Conservation (phyloP, 1,140 invertebrate genomes). For the Hirudo medicinalis region DNA sequence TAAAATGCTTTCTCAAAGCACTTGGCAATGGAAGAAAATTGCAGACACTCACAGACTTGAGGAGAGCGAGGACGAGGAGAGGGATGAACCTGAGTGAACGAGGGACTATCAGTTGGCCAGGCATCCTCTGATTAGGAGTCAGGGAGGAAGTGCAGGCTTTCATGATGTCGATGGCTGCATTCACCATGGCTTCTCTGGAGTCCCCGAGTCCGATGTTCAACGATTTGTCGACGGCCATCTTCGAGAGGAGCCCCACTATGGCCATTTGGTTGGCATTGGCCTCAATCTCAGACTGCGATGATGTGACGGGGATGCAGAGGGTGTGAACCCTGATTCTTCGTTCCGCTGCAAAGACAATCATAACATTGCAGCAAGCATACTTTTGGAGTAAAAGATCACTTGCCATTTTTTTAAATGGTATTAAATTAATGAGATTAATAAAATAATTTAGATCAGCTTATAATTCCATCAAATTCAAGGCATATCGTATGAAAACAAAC, state of each 20-base stretch:
- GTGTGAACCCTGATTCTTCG: constrained; percentile 93
- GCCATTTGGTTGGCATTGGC: constrained; percentile 87
- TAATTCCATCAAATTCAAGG: too few relatives aligned
- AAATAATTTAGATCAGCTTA: too few relatives aligned
- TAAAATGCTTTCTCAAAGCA: too few relatives aligned
- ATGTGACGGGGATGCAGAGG: constrained; percentile 75
- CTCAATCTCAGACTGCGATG: constrained; percentile 69
- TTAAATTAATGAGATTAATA: too few relatives aligned
- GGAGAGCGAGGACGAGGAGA: constrained; percentile 71
- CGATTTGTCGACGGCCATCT: constrained; percentile 93
- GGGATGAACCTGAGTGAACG: constrained; percentile 65
- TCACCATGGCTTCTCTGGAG: constrained; percentile 87
- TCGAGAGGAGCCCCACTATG: constrained; percentile 75
- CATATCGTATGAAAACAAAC: neutral
- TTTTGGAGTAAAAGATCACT: too few relatives aligned
- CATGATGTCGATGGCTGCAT: constrained; percentile 80
- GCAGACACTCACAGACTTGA: constrained; percentile 67
- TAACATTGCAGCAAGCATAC: too few relatives aligned
- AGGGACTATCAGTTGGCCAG: constrained; percentile 56
- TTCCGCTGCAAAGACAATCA: constrained; percentile 53
- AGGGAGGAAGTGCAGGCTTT: constrained; percentile 56
- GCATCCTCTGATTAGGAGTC: constrained; percentile 49
- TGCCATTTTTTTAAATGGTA: too few relatives aligned
- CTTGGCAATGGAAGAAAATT: neutral
- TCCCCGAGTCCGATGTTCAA: constrained; percentile 69